phyloP scores from a whole-genome alignment of 2,888 invertebrate species.

The Crocallis elinguaria region DNA sequence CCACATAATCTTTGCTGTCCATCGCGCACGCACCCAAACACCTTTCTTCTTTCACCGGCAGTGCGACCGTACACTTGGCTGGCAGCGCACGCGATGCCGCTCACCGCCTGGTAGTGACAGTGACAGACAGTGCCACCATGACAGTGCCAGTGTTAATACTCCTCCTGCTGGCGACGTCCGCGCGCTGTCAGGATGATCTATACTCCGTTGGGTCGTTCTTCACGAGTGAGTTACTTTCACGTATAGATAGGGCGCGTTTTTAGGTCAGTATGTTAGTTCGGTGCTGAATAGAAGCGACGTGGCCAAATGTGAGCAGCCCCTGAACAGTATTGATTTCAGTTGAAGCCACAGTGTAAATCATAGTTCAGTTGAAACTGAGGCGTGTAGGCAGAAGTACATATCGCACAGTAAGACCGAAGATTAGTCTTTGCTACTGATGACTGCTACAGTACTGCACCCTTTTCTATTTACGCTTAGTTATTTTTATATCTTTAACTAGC shows the following conservation, averaged over 20 bases:
- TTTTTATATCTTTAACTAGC: no score
- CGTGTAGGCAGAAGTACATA: no score
- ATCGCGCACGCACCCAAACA: constrained; percentile 45
- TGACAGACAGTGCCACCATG: constrained; percentile 68
- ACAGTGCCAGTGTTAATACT: constrained; percentile 57
- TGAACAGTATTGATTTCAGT: background rate
- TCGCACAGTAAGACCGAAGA: no score
- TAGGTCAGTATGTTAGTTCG: constrained; percentile 29
- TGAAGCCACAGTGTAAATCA: no score
- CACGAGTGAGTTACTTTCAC: constrained; percentile 85
- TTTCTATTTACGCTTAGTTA: no score
- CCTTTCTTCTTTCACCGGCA: constrained; percentile 69
- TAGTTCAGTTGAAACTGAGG: no score
- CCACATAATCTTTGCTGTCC: constrained; percentile 32
- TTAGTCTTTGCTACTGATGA: no score
- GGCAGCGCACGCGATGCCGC: constrained; percentile 64
- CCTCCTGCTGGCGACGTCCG: constrained; percentile 48
- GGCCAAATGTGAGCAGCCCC: constrained; percentile 11
- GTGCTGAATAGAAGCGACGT: constrained; percentile 14
- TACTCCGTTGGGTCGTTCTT: constrained; percentile 91
- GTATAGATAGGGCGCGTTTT: constrained; percentile 18
- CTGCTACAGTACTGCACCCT: no score
- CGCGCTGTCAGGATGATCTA: constrained; percentile 88
- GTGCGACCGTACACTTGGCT: constrained; percentile 56
- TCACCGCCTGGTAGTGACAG: constrained; percentile 37